Evolutionary conservation across 2,113 vertebrate genomes (phyloP), one percentile per base, ranked within the genome.

Genomic region (Chloropsis cyanopogon): DNA sequence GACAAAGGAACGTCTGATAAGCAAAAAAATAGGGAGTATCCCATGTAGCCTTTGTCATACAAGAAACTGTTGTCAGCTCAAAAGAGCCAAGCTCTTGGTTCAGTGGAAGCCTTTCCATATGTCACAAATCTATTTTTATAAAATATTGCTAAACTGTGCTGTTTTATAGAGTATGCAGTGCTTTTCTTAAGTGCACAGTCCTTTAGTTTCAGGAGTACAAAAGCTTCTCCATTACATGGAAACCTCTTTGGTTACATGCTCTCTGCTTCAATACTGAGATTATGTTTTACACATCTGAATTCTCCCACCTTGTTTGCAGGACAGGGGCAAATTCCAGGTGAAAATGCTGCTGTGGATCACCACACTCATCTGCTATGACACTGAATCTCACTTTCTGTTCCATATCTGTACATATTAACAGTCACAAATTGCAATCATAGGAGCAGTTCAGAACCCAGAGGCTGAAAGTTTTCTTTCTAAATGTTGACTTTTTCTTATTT

Each of bases 251-350:
- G 17, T 68, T 86, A 11, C 23, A 15, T 41, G 19, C 31, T 25
- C 12, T 50, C 31, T 76, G 52, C 42, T 70, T 56, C 29, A 49
- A 0, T 46, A 24, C 28, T 42, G 61, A 68, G 35, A 50, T 12
- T 46, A 5, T 7, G 0, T 61, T 66, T 59, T 80, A 37, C 7
- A 2, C 1, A 0, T 17, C 26, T 53, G 20, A 82, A 54, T 59
- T 93, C 15, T 46, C 42, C 29, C 46, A 50, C 14, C 8, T 3
- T 10, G 2, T 73, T 57, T 61, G 21, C 42, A 60, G 52, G 23
- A 25, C 6, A 53, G 52, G 42, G 76, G 14, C 24, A 63, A 75
- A 28, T 63, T 82, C 15, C 29, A 52, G 49, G 57, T 63, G 57
- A 60, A 63, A 85, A 63, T 3, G 1, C 59, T 69, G 44, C 35